A percentile compares a stretch with the other conserved stretches of the same genome.
These are phyloP conservation scores for Helostoma temminkii DNA, from an alignment of 2,797 vertebrate genomes.

Conservation along the genomic window DNA sequence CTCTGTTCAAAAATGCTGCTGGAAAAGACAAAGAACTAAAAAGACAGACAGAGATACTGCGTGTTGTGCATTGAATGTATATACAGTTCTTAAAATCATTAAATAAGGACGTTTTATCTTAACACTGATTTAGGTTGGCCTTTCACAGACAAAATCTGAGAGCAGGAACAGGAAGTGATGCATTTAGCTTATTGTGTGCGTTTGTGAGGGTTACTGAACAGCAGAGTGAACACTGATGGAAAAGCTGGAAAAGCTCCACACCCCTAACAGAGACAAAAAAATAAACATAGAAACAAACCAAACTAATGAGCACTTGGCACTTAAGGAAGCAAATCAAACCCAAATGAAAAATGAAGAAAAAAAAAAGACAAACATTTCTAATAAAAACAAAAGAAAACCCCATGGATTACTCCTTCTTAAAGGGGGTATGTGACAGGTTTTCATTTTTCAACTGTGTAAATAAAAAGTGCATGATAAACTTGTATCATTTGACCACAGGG, in stretches of 20 bases:
- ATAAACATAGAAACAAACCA: background rate
- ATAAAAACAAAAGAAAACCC: background rate
- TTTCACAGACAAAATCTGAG: background rate
- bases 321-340: constrained; percentile 26
- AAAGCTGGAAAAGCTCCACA: constrained; percentile 21
- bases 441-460: constrained; percentile 19
- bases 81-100: too few relatives aligned
- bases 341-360: constrained; percentile 23
- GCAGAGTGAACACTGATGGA: background rate
- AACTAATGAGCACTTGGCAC: constrained; percentile 26
- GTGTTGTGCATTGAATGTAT: too few relatives aligned
- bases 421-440: constrained; percentile 11
- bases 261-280: constrained; percentile 24
- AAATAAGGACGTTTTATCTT: too few relatives aligned
- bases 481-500: constrained; percentile 21
- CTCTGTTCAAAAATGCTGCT: constrained; percentile 38
- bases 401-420: background rate
- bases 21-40: constrained; percentile 22
- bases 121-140: background rate
- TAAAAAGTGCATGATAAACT: constrained; percentile 13
- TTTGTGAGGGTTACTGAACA: background rate
- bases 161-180: constrained; percentile 30
- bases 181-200: too few relatives aligned
- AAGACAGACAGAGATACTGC: background rate
- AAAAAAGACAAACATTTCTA: constrained; percentile 1